Evolutionary conservation across 2,113 vertebrate species (phyloP), one percentile per base, ranked within the genome.

Genomic region (Felis chaus): DNA sequence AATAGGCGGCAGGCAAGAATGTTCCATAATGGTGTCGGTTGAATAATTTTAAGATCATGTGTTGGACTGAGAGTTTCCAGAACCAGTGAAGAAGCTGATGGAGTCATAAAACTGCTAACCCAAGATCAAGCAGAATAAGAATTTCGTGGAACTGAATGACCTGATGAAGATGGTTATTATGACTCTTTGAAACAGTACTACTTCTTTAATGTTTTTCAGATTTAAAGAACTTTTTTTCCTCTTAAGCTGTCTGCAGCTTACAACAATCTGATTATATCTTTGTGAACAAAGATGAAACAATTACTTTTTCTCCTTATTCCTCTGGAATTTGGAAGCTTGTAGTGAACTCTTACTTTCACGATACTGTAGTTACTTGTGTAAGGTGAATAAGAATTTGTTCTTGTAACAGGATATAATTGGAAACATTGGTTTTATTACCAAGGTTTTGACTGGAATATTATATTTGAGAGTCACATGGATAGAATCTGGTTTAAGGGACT

Each of bases 181-280:
- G 16, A 36, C 23, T 48, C 29, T 79, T 66, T 92, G 53, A 63
- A 95, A 55, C 14, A 93, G 5, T 83, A 50, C 61, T 91, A 11
- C 61, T 91, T 95, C 33, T 76, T 81, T 57, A 81, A 48, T 82
- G 27, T 81, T 84, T 91, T 79, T 39, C 15, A 92, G 55, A 65
- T 96, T 94, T 89, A 89, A 94, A 36, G 55, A 89, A 57, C 27
- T 14, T 82, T 76, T 80, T 19, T 94, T 94, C 53, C 63, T 83
- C 61, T 91, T 96, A 91, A 90, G 74, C 68, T 69, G 3, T 86
- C 57, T 53, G 7, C 71, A 79, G 69, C 15, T 80, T 81, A 74
- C 10, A 89, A 23, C 31, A 90, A 4, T 74, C 71, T 81, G 61
- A 71, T 39, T 74, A 61, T 48, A 36, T 45, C 36, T 89, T 96